Base-by-base conservation (phyloP, 2,888 invertebrate genomes). In the Plutella xylostella region DNA sequence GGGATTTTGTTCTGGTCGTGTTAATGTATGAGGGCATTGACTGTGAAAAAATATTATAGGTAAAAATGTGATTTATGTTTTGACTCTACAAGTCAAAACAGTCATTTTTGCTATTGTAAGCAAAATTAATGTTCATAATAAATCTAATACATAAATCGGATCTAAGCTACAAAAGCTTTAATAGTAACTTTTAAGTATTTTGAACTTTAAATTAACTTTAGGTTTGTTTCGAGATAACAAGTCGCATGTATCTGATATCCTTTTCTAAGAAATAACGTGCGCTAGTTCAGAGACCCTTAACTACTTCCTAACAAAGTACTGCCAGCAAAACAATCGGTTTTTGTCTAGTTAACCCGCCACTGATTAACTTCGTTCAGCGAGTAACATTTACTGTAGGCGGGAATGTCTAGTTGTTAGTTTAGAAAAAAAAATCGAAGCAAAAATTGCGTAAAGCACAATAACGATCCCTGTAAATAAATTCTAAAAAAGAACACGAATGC, bases 31-130 rank as follows among this genome's bases (percentile, higher is more conserved):
- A 58, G 64, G 56, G 55, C 20, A 55, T 55, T 54, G 54, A 59
- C 60, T 65, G 58, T 61, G 54, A 57, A 61, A 62, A 65, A 65
- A 67, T 59, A 57, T 15, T 39, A 33, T n/a, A n/a, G n/a, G n/a
- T 34, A 68, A 40, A 66, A 60, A 56, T 59, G 64, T 72, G 72
- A 75, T 78, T 78, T 74, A 76, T 77, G 67, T 70, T 73, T 67
- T 74, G 77, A 79, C 75, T 61, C 65, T 65, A 65, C 58, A 56
- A 72, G 67, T 69, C 75, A 77, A 76, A 82, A 77, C 69, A 77
- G 69, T 66, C 56, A 61, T 66, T 49, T 69, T 70, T 61, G 31
- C 70, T 69, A 65, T 68, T 65, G 62, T 68, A 68, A 64, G 55
- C 58, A 57, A 58, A 62, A 79, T 76, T 78, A 78, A 76, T 73